Percentiles rank a stretch among this genome's conserved stretches.
phyloP scores from a whole-genome alignment of 1,140 invertebrate species.

The Drosophila arawakana region DNA sequence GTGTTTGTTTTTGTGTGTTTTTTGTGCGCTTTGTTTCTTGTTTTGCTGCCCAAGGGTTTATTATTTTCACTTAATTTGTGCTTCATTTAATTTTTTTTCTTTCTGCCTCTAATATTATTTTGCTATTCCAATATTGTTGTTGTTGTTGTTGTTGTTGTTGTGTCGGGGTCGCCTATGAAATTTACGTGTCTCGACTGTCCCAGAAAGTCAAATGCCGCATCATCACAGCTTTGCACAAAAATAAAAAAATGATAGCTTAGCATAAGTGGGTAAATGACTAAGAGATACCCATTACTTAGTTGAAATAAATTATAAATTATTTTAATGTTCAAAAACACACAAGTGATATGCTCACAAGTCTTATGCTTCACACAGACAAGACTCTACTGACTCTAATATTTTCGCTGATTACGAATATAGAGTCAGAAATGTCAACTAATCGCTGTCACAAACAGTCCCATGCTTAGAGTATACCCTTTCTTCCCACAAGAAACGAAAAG shows the following conservation, averaged over 20 bases:
- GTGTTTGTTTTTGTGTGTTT: slow-evolving; percentile 16
- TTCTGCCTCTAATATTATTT: slow-evolving; percentile 2
- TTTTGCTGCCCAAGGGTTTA: slow-evolving; percentile 55
- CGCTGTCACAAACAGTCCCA: neutral
- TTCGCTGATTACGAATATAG: too few species aligned
- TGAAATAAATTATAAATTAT: too few species aligned
- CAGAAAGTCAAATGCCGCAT: slow-evolving; percentile 71
- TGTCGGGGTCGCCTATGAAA: slow-evolving; percentile 49
- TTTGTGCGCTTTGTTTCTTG: slow-evolving; percentile 7
- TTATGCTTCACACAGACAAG: too few species aligned
- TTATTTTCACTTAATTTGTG: slow-evolving; percentile 82
- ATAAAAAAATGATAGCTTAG: neutral
- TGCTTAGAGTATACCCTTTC: too few species aligned
- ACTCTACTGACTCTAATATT: too few species aligned
- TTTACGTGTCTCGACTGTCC: slow-evolving; percentile 56
- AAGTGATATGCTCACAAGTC: too few species aligned
- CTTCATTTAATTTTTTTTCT: slow-evolving; percentile 50
- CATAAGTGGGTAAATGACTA: too few species aligned
- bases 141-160: slow-evolving; percentile 22
- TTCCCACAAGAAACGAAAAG: too few species aligned
- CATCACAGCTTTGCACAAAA: slow-evolving; percentile 68
- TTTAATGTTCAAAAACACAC: too few species aligned
- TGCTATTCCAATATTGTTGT: slow-evolving; percentile 3
- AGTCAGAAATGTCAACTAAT: neutral
- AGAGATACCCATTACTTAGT: too few species aligned